These are phyloP conservation scores for Polydrusus cervinus DNA, from an alignment of 2,888 invertebrate species.

Conservation along the genomic window DNA sequence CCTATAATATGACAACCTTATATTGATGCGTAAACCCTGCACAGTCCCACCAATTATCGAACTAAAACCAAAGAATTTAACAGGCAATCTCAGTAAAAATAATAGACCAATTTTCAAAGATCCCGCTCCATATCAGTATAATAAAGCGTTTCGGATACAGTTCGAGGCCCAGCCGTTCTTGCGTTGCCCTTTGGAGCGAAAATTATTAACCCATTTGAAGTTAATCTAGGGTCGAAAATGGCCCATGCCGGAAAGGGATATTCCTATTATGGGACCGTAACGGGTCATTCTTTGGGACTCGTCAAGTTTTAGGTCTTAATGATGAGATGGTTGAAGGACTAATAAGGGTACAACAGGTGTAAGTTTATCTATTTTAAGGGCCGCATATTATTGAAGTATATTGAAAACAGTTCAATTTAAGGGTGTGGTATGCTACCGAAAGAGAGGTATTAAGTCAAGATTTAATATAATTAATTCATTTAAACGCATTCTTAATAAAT, in stretches of 20 bases:
- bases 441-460: no score
- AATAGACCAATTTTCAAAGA: conserved; percentile 48
- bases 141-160: conserved; percentile 50
- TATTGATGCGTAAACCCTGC: neutral
- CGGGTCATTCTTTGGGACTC: conserved; percentile 25
- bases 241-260: conserved; percentile 47
- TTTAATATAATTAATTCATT: no score
- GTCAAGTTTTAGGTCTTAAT: conserved; percentile 3
- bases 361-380: conserved; percentile 3
- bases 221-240: conserved; percentile 53
- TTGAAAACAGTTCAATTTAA: no score
- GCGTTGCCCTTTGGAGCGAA: conserved; percentile 48
- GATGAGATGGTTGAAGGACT: neutral
- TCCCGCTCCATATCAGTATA: conserved; percentile 47
- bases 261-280: conserved; percentile 48
- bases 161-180: conserved; percentile 45
- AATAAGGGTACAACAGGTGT: neutral
- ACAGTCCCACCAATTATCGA: conserved; percentile 26
- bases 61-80: conserved; percentile 35
- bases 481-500: no score
- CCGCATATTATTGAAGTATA: no score
- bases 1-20: no score
- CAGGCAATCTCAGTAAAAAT: conserved; percentile 38
- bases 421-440: no score
- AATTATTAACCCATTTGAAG: conserved; percentile 53